These are phyloP conservation scores for Melanogrammus aeglefinus DNA, from an alignment of 2,797 vertebrate species.

Conservation along the genomic window DNA sequence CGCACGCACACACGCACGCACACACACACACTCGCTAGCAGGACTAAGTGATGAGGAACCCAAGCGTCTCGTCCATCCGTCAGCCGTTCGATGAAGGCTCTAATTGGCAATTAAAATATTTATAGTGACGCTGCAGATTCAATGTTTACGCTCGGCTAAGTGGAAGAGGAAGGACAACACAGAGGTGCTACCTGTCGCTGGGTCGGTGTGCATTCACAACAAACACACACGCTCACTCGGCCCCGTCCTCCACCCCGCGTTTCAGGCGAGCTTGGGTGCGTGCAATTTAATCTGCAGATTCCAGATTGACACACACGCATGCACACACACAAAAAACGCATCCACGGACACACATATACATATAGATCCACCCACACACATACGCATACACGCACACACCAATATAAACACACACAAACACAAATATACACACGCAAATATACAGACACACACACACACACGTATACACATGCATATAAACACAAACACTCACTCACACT, in stretches of 20 bases:
- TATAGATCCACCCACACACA: not conserved
- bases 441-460: not conserved
- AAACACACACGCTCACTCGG: not conserved
- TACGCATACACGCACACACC: not conserved
- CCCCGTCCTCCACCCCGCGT: not conserved
- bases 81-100: not conserved
- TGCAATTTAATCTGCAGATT: conserved; percentile 2
- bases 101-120: conserved; percentile 2
- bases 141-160: not conserved
- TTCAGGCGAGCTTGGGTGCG: not conserved
- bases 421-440: not conserved
- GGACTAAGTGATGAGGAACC: not conserved
- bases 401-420: no score
- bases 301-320: not conserved
- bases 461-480: not conserved
- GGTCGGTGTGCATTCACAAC: not conserved
- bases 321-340: not conserved
- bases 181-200: not conserved
- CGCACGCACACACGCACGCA: no score
- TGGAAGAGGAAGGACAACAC: not conserved
- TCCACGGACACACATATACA: not conserved
- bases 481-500: not conserved
- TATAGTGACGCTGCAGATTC: not conserved
- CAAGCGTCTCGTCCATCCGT: not conserved
- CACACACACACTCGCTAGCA: no score